Base-by-base conservation (phyloP, 2,113 vertebrate genomes). In the Prunella fulvescens region DNA sequence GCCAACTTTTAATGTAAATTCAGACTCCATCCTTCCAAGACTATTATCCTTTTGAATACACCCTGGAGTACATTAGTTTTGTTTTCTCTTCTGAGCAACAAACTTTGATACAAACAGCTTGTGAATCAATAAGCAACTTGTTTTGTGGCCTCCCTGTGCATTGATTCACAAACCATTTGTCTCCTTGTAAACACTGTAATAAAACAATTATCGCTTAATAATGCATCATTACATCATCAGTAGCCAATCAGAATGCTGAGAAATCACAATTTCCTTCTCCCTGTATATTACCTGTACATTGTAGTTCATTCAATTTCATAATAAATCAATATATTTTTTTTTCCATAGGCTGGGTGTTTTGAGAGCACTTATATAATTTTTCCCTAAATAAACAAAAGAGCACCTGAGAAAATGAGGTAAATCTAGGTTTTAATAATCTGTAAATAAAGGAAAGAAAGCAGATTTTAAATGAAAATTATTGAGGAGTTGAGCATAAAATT, bases 101-200 rank as follows among this genome's bases (percentile, higher is more conserved):
- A 85, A 88, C 81, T 95, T 92, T 82, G 86, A 76, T 86, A 70
- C 81, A 93, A 81, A 86, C 18, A 82, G 60, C 57, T 88, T 40
- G 19, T 31, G 53, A 81, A 96, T 94, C 93, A 89, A 95, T 95
- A 94, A 96, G 61, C 42, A 93, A 88, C 73, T 91, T 87, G 42
- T 73, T 95, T 84, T 76, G 66, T 8, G 17, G 70, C 47, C 86
- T 95, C 78, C 45, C 40, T 9, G 19, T 40, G 66, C 82, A 94
- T 76, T 12, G 65, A 96, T 91, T 94, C 73, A 85, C 18, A 42
- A 95, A 77, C 29, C 62, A 76, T 94, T 95, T 91, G 45, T 73
- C 81, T 89, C 24, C 50, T 80, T 70, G 54, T 92, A 94, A 91
- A 82, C 39, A 77, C 19, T n/a, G 19, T 29, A 82, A 91, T 61